Base-by-base conservation (phyloP, 1,140 invertebrate species). In the Zaprionus taronus region DNA sequence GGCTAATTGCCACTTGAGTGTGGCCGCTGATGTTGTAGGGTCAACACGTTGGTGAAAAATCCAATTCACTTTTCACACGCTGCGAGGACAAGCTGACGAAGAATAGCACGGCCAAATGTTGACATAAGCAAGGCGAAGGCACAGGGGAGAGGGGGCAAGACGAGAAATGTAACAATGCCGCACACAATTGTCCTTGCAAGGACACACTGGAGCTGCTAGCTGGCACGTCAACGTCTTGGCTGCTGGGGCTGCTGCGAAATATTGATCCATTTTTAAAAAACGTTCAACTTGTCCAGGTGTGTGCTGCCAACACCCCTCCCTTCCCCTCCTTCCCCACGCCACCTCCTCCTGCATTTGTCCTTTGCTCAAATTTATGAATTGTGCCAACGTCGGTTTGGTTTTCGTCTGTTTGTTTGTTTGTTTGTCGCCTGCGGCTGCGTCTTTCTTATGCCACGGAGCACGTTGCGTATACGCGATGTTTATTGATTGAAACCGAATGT, bases 111-210 rank as follows among this genome's bases (percentile, higher is more conserved):
- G 44, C 62, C 44, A 64, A 60, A 61, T 53, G 53, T 26, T 60
- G 66, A 51, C 56, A 58, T 34, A 34, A 34, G 2, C 0, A 2
- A 4, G 2, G 31, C 31, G 9, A 0, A 34, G 47, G 61, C 53
- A 69, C 15, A 24, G 7, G 57, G 6, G 20, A 56, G 36, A 47
- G 26, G 14, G 14, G 55, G 49, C 31, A 15, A 11, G 17, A n/a
- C 17, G 53, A 57, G 34, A 31, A 56, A n/a, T 31, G 69, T 64
- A 66, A 77, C 74, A 77, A 77, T 61, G 61, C 41, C 56, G 64
- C 64, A 72, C 77, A 77, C 85, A 84, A 87, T 85, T 89, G 85
- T 90, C 81, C 85, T 90, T 79, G 72, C 85, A 89, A 89, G 85
- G 85, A 89, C 85, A 90, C 70, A 31, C 28, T 31, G 56, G 47